Percentiles rank a stretch among this genome's conserved stretches.
Conservation (phyloP, 2,888 invertebrate genomes). For the Stenichneumon culpator region DNA sequence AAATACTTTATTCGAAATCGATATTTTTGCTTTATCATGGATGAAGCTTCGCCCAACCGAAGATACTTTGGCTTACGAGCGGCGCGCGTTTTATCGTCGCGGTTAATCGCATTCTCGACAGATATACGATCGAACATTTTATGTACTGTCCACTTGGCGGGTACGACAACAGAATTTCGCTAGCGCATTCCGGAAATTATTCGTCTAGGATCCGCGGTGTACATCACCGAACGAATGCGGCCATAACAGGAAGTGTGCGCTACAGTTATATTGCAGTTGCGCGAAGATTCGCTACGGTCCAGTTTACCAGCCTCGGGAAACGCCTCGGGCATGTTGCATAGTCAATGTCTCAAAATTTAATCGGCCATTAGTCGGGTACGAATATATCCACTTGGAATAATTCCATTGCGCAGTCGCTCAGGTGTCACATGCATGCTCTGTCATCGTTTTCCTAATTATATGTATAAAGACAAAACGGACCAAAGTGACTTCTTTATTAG, state of each 20-base stretch:
- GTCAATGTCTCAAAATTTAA: conserved; percentile 4
- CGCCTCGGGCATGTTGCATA: background rate
- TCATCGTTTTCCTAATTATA: background rate
- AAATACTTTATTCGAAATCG: background rate
- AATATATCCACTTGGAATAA: background rate
- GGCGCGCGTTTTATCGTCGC: conserved; percentile 17
- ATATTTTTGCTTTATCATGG: background rate
- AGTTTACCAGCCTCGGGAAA: background rate
- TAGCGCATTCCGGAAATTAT: conserved; percentile 26
- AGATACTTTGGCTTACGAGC: background rate
- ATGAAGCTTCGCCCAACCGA: conserved; percentile 13
- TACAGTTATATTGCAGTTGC: conserved; percentile 11
- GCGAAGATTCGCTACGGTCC: background rate
- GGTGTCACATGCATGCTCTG: background rate
- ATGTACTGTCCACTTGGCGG: conserved; percentile 23
- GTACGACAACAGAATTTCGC: conserved; percentile 21
- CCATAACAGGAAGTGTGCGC: conserved; percentile 34
- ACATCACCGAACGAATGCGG: conserved; percentile 28
- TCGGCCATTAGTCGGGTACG: background rate
- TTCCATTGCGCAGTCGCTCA: background rate
- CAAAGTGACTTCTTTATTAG: conserved; percentile 49
- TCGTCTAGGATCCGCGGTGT: conserved; percentile 29
- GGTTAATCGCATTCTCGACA: conserved; percentile 34
- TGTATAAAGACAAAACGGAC: conserved; percentile 1
- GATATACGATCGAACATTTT: conserved; percentile 39